phyloP scores from a whole-genome alignment of 2,888 invertebrate species.

The Spatulosminthurus flaviceps region DNA sequence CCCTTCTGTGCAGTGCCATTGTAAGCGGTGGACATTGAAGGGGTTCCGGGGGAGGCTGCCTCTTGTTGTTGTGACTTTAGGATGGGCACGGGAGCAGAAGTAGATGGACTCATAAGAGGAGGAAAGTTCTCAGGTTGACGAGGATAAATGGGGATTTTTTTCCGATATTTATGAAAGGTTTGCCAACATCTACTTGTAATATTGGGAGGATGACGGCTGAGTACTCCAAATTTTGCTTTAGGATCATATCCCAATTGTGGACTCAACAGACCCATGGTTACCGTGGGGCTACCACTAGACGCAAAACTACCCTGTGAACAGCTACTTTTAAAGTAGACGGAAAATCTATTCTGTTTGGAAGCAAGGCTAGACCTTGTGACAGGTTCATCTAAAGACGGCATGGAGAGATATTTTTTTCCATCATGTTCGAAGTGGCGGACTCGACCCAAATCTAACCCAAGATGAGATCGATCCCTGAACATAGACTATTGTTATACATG shows the following conservation, averaged over 20 bases:
- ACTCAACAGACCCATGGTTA: slow-evolving; percentile 45
- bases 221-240: not conserved
- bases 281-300: slow-evolving; percentile 45
- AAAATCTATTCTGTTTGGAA: slow-evolving; percentile 21
- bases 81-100: not conserved
- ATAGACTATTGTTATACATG: not conserved
- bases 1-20: not conserved
- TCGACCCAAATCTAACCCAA: slow-evolving; percentile 50
- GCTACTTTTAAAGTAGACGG: slow-evolving; percentile 31
- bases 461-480: slow-evolving; percentile 51
- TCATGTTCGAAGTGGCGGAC: slow-evolving; percentile 42
- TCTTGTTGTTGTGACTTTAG: too few relatives aligned
- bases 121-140: slow-evolving; percentile 31
- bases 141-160: slow-evolving; percentile 27
- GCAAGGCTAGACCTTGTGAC: not conserved
- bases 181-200: slow-evolving; percentile 42
- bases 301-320: slow-evolving; percentile 31
- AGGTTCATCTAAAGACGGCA: slow-evolving; percentile 34
- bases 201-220: slow-evolving; percentile 26
- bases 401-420: slow-evolving; percentile 35
- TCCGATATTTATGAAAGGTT: slow-evolving; percentile 26
- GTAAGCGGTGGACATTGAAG: not conserved
- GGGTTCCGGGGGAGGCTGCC: not conserved
- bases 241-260: slow-evolving; percentile 6
- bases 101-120: not conserved